Evolutionary conservation across 1,140 invertebrate species (phyloP).

Genomic region (Pseudomyrmex sp.): DNA sequence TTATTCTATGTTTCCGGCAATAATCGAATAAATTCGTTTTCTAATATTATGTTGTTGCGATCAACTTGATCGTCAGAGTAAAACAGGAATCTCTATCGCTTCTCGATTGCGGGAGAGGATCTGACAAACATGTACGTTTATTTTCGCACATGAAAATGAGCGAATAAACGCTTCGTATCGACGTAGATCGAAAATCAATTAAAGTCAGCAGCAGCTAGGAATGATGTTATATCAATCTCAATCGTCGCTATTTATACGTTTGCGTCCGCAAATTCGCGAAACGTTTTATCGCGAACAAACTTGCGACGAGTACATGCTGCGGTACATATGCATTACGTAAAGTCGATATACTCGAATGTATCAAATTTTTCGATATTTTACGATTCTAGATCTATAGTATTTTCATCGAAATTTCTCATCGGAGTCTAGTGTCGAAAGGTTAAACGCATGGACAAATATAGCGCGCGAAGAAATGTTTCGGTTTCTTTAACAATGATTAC

Average conservation of each 20-base stretch:
- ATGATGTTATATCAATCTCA: not conserved
- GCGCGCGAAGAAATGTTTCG: too few species aligned
- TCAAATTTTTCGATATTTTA: too few species aligned
- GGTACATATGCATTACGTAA: too few species aligned
- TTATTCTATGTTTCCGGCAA: not conserved
- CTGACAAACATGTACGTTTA: not conserved
- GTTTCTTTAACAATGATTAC: too few species aligned
- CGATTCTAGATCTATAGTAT: too few species aligned
- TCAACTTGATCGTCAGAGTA: not conserved
- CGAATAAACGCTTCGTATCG: not conserved
- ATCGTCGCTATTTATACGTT: not conserved
- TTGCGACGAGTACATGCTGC: not conserved
- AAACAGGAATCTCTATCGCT: not conserved
- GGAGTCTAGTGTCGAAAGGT: too few species aligned
- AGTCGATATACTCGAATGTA: too few species aligned
- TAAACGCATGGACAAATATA: too few species aligned
- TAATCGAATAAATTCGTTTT: not conserved
- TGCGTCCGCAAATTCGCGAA: constrained; percentile 1
- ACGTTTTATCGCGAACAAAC: not conserved
- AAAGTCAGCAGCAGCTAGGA: not conserved
- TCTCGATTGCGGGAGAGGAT: not conserved
- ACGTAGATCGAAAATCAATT: not conserved
- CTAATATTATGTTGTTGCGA: not conserved
- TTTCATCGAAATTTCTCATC: too few species aligned
- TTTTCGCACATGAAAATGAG: not conserved